Evolutionary conservation across 2,113 vertebrate genomes (phyloP).

Genomic region (Colistium nudipinnis): DNA sequence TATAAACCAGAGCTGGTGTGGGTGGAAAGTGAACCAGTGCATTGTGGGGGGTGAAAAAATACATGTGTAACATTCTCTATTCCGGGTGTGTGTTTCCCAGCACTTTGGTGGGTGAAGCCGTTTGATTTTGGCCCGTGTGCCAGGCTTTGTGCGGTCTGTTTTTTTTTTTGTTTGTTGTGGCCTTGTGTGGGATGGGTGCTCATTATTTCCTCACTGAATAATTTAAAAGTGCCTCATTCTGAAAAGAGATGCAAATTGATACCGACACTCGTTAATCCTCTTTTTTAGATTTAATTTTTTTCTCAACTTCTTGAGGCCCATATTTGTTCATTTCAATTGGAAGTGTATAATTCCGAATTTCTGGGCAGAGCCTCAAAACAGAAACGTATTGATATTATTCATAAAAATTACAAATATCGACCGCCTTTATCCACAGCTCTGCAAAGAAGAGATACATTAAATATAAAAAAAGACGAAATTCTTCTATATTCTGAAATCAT

Average conservation of each 20-base stretch:
- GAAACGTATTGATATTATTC: too few relatives aligned
- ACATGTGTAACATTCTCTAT: conserved; percentile 24
- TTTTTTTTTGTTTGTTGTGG: too few relatives aligned
- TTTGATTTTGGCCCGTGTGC: conserved; percentile 9
- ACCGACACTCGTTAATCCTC: conserved; percentile 13
- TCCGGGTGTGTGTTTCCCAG: conserved; percentile 10
- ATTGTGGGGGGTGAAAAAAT: conserved; percentile 2
- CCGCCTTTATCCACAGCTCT: background rate
- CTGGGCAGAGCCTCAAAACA: too few relatives aligned
- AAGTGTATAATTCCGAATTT: too few relatives aligned
- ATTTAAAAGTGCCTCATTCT: conserved; percentile 29
- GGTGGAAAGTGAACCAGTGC: background rate
- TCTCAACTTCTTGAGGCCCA: background rate
- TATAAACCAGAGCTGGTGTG: conserved; percentile 13
- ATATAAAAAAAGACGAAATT: background rate
- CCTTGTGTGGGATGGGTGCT: conserved; percentile 47
- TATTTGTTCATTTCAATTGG: background rate
- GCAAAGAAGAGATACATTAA: background rate
- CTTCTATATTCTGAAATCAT: background rate
- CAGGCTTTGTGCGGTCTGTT: conserved; percentile 31
- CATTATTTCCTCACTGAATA: conserved; percentile 49
- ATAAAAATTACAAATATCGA: background rate
- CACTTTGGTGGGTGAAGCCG: conserved; percentile 13
- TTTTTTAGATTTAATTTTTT: background rate
- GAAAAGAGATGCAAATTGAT: conserved; percentile 34